Percentiles rank a stretch among this genome's conserved stretches.
These are phyloP conservation scores for Orthonychiurus folsomi DNA, from an alignment of 2,888 invertebrate species.

Conservation along the genomic window DNA sequence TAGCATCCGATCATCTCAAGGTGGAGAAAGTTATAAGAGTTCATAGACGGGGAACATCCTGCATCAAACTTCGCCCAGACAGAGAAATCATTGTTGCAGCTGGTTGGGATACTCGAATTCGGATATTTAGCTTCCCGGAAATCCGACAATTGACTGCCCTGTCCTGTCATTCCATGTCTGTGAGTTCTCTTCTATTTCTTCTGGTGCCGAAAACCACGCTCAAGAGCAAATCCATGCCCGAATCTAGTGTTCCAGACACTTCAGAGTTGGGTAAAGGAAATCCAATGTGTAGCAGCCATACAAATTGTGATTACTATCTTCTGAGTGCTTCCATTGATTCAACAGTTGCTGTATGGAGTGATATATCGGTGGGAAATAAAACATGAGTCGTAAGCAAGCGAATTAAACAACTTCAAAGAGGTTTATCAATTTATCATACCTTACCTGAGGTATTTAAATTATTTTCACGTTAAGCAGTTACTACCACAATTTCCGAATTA, in stretches of 20 bases:
- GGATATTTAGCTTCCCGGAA: not conserved
- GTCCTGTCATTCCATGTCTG: not conserved
- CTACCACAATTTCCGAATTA: too few relatives aligned
- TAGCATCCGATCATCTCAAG: not conserved
- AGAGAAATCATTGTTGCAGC: not conserved
- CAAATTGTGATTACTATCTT: not conserved
- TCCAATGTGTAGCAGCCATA: not conserved
- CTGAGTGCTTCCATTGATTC: not conserved
- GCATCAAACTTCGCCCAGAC: not conserved
- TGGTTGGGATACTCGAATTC: not conserved
- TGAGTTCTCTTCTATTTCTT: not conserved
- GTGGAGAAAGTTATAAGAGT: not conserved
- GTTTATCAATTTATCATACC: too few relatives aligned
- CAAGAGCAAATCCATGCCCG: not conserved
- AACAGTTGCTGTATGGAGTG: not conserved
- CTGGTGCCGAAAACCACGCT: not conserved
- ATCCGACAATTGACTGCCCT: not conserved
- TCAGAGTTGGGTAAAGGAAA: not conserved
- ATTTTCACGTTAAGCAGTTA: too few relatives aligned
- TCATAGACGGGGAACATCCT: not conserved
- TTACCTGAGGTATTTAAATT: too few relatives aligned
- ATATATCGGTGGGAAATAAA: too few relatives aligned
- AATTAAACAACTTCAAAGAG: too few relatives aligned
- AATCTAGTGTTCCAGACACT: too few relatives aligned
- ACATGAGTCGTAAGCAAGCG: too few relatives aligned